Conservation (phyloP, 2,797 vertebrate species). For the Triplophysa bombifrons region DNA sequence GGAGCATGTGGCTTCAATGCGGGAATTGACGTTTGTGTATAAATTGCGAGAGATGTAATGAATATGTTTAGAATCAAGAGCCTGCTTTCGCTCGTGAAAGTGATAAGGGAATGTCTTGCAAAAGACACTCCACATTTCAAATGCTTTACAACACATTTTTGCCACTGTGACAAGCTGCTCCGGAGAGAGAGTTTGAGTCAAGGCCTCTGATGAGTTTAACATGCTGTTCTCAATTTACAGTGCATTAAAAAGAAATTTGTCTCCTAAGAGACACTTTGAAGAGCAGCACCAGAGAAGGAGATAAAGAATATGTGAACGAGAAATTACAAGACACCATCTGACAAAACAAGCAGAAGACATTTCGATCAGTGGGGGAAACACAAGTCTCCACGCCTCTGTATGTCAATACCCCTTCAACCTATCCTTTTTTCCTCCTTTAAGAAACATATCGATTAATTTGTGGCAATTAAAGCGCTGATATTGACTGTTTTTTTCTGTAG, state of each 20-base stretch:
- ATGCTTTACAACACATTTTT: not conserved
- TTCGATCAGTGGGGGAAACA: conserved; percentile 47
- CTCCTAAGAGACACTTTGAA: conserved; percentile 7
- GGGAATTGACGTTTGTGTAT: conserved; percentile 2
- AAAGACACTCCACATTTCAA: conserved; percentile 31
- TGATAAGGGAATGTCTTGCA: not conserved
- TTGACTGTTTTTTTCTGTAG: conserved; percentile 68
- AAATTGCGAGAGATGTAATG: conserved; percentile 2
- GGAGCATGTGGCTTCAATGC: conserved; percentile 14
- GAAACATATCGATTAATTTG: conserved; percentile 75
- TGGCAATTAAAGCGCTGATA: conserved; percentile 70
- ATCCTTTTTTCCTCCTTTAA: conserved; percentile 72
- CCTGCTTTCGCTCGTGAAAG: conserved; percentile 1
- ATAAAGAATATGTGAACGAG: conserved; percentile 16
- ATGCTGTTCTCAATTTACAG: conserved; percentile 35
- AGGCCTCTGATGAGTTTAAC: conserved; percentile 46
- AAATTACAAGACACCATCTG: conserved; percentile 24
- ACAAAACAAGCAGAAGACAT: conserved; percentile 26
- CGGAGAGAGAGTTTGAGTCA: conserved; percentile 6
- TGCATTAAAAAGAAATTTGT: conserved; percentile 32
- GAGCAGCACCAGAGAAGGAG: not conserved
- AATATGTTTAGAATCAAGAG: conserved; percentile 13
- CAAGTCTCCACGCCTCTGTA: conserved; percentile 35
- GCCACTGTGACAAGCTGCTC: conserved; percentile 4
- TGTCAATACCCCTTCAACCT: conserved; percentile 63